phyloP scores from a whole-genome alignment of 2,113 vertebrate genomes.

The Lasiurus cinereus region DNA sequence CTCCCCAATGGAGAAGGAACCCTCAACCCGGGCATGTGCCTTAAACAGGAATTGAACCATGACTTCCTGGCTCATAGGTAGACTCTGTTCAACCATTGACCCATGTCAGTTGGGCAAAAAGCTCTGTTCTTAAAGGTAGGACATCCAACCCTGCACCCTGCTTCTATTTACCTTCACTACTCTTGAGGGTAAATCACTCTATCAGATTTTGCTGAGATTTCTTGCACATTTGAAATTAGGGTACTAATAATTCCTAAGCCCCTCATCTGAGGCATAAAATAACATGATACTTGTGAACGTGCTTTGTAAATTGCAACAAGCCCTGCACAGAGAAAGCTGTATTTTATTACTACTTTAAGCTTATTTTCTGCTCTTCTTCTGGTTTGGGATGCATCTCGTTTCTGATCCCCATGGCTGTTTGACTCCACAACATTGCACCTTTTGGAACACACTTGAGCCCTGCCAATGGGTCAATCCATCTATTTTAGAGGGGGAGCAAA shows the following conservation, averaged over 20 bases:
- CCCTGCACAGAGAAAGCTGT: not conserved
- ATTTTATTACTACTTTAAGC: not conserved
- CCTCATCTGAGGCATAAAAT: constrained; percentile 11
- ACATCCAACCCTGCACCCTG: not conserved
- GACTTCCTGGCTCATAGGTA: not conserved
- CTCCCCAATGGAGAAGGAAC: not conserved
- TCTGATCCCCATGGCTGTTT: not conserved
- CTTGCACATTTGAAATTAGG: constrained; percentile 7
- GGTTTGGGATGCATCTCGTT: not conserved
- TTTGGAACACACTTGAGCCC: not conserved
- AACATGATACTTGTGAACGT: not conserved
- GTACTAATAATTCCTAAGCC: not conserved
- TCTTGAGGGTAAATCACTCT: not conserved
- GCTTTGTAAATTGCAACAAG: not conserved
- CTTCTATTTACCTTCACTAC: not conserved
- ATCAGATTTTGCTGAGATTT: not conserved
- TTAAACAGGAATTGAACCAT: not conserved
- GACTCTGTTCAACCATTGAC: not conserved
- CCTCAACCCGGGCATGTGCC: not conserved
- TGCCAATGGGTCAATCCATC: not conserved
- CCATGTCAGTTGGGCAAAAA: not conserved
- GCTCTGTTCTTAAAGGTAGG: not conserved
- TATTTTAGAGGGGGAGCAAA: not conserved
- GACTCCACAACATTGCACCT: not conserved
- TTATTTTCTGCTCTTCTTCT: constrained; percentile 41